Evolutionary conservation across 1,140 invertebrate species (phyloP).

Genomic region (Drosophila mayri): DNA sequence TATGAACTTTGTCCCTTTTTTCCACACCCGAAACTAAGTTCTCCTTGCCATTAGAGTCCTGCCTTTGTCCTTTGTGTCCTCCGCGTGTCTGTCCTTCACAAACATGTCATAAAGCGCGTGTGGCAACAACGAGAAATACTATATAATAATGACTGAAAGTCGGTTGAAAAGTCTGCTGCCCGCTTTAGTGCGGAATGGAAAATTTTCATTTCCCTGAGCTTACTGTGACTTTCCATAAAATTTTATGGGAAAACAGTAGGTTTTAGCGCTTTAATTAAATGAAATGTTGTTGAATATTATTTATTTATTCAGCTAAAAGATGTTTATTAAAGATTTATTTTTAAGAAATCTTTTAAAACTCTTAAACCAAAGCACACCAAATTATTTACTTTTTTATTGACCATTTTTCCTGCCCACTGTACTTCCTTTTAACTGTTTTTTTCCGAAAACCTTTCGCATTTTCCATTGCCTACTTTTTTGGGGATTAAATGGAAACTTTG

Average conservation of each 20-base stretch:
- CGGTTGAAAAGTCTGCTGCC: constrained; percentile 18
- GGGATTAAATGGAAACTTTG: constrained; percentile 2
- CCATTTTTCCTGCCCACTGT: background rate
- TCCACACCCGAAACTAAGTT: constrained; percentile 12
- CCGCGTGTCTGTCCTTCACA: constrained; percentile 60
- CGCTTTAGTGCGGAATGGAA: constrained; percentile 11
- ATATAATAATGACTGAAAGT: constrained; percentile 37
- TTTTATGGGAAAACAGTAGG: background rate
- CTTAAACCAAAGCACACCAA: background rate
- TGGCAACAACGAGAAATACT: constrained; percentile 22
- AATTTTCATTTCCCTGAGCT: constrained; percentile 11
- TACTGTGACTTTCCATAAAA: background rate
- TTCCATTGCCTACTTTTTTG: constrained; percentile 34
- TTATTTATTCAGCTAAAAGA: background rate
- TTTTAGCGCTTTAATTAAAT: background rate
- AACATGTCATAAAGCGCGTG: constrained; percentile 64
- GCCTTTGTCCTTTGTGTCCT: constrained; percentile 14
- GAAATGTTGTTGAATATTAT: background rate
- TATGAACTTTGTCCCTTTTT: constrained; percentile 51
- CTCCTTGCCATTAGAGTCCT: constrained; percentile 9
- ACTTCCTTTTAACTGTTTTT: background rate
- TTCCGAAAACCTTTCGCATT: constrained; percentile 1
- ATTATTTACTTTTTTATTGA: background rate
- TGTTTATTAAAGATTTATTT: background rate
- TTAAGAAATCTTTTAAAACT: background rate